phyloP scores from a whole-genome alignment of 1,140 invertebrate species.

The Hylaeus anthracinus region DNA sequence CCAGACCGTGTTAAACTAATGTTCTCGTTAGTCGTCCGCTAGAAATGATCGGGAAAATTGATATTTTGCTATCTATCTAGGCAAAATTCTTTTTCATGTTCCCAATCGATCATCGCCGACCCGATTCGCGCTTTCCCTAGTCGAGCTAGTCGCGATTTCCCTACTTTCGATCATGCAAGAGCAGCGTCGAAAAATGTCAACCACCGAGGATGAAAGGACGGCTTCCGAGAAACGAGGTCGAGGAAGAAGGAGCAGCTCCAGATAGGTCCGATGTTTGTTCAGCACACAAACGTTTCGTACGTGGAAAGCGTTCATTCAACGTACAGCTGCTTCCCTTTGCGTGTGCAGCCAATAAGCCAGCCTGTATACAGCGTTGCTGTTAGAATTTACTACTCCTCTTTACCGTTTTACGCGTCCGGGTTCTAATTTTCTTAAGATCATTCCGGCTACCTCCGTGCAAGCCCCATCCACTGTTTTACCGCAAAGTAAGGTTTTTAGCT shows the following conservation, averaged over 20 bases:
- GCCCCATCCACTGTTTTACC: too few species aligned
- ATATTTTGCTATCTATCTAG: neutral
- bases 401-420: neutral
- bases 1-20: neutral
- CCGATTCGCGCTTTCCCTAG: neutral
- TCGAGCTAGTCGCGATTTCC: too few species aligned
- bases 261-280: slow-evolving; percentile 43
- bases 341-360: slow-evolving; percentile 3
- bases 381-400: neutral
- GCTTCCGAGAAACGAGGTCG: slow-evolving; percentile 35
- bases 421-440: slow-evolving; percentile 7
- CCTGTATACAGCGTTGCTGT: neutral
- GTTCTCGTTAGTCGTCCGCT: neutral
- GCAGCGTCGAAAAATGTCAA: slow-evolving; percentile 10
- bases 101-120: slow-evolving; percentile 29
- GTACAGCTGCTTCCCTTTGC: neutral
- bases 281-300: slow-evolving; percentile 8
- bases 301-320: slow-evolving; percentile 27
- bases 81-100: neutral
- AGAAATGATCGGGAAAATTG: neutral
- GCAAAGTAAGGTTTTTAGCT: too few species aligned
- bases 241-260: slow-evolving; percentile 4
- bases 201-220: slow-evolving; percentile 27
- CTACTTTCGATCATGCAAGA: slow-evolving; percentile 30
- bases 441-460: neutral